phyloP scores from a whole-genome alignment of 2,797 vertebrate genomes.

The Neopelma chrysocephalum region DNA sequence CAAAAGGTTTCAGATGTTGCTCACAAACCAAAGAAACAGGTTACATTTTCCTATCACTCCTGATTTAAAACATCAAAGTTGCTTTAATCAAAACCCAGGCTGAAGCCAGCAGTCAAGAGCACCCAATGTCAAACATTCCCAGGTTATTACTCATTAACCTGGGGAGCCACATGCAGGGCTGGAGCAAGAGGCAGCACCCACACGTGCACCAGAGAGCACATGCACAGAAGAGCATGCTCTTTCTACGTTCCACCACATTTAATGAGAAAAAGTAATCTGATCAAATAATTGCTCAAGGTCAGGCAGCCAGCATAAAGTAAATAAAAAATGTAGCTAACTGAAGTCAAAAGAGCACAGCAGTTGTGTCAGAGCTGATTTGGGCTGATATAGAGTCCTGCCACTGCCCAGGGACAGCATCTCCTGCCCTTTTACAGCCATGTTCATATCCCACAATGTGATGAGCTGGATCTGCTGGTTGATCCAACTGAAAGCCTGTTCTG shows the following conservation, averaged over 20 bases:
- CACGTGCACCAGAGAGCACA: background rate
- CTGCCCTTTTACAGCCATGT: background rate
- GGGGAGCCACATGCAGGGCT: background rate
- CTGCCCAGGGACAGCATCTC: background rate
- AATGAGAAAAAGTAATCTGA: background rate
- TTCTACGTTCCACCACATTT: background rate
- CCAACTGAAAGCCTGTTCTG: background rate
- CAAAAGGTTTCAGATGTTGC: background rate
- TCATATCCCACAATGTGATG: background rate
- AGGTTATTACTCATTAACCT: constrained; percentile 62
- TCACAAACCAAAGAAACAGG: background rate
- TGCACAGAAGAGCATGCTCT: background rate
- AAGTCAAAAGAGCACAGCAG: background rate
- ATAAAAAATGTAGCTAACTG: rapidly evolving
- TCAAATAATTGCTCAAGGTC: background rate
- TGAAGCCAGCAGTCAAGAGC: constrained; percentile 7
- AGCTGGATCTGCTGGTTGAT: background rate
- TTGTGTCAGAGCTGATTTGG: background rate
- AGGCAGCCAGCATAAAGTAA: background rate
- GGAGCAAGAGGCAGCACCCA: background rate
- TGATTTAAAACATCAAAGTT: background rate
- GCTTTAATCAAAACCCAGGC: background rate
- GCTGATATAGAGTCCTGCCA: background rate
- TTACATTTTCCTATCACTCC: background rate
- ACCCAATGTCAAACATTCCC: constrained; percentile 42